These are phyloP conservation scores for Distichodus sexfasciatus DNA, from an alignment of 2,797 vertebrate genomes.

Conservation along the genomic window DNA sequence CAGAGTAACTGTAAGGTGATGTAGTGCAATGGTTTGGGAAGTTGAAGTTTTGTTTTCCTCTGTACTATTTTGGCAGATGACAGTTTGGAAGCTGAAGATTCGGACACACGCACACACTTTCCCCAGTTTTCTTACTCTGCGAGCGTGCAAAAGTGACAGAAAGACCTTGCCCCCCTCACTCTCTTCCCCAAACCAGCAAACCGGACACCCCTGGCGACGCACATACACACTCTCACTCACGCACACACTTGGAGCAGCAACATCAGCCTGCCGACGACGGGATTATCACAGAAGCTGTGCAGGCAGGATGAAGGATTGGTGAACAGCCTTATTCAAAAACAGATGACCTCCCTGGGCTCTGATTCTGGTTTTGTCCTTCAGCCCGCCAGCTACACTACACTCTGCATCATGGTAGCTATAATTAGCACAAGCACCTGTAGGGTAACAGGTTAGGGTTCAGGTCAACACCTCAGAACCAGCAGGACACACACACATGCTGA, in stretches of 20 bases:
- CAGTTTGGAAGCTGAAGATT: constrained; percentile 82
- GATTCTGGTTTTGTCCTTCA: constrained; percentile 25
- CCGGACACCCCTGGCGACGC: constrained; percentile 41
- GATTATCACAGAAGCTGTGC: no score
- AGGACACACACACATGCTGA: constrained; percentile 47
- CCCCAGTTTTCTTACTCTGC: constrained; percentile 95
- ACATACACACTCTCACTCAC: constrained; percentile 48
- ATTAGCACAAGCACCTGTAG: constrained; percentile 58
- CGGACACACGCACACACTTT: constrained; percentile 88
- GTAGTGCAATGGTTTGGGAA: background rate
- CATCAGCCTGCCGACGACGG: background rate
- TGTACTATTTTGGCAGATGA: constrained; percentile 72
- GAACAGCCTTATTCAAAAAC: constrained; percentile 4
- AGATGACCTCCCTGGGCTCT: constrained; percentile 23
- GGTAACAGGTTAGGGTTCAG: constrained; percentile 71
- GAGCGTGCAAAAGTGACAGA: constrained; percentile 85
- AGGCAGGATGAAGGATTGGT: no score
- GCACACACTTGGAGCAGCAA: constrained; percentile 65
- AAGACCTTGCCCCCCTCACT: constrained; percentile 18
- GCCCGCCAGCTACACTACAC: constrained; percentile 47
- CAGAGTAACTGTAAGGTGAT: background rate
- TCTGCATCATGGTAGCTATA: constrained; percentile 52
- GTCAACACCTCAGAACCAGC: constrained; percentile 72
- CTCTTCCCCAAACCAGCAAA: constrained; percentile 63
- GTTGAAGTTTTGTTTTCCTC: background rate